A percentile compares a stretch with the other conserved stretches of the same genome.
Conservation (phyloP, 2,888 invertebrate genomes). For the Drosophila silvestris region DNA sequence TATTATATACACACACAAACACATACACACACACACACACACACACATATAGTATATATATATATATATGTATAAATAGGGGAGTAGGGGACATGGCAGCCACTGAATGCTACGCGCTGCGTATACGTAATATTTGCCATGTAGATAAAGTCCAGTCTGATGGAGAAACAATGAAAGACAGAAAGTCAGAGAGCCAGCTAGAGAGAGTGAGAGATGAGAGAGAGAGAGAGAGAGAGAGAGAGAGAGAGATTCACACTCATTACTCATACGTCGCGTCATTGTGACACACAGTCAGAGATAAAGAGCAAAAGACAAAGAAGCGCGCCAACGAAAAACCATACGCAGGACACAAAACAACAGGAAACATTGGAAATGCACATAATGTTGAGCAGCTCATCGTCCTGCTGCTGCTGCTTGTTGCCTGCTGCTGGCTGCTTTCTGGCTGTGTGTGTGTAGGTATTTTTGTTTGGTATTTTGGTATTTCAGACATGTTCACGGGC, state of each 20-base stretch:
- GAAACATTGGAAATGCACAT: conserved; percentile 57
- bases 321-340: conserved; percentile 27
- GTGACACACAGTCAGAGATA: conserved; percentile 68
- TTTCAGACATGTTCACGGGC: conserved; percentile 69
- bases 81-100: conserved; percentile 33
- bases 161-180: conserved; percentile 29
- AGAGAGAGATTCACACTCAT: conserved; percentile 54
- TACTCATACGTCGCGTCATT: conserved; percentile 80
- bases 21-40: background rate
- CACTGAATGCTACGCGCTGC: conserved; percentile 79
- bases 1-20: conserved; percentile 63
- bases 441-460: conserved; percentile 55
- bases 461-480: conserved; percentile 71
- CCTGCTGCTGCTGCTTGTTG: background rate
- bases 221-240: too few relatives aligned
- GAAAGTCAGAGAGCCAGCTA: background rate
- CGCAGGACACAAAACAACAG: conserved; percentile 32
- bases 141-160: conserved; percentile 60
- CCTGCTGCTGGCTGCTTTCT: conserved; percentile 6
- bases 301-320: conserved; percentile 67
- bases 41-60: background rate
- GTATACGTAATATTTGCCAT: conserved; percentile 78
- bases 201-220: background rate
- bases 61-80: conserved; percentile 1
- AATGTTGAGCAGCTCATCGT: conserved; percentile 30